Evolutionary conservation across 2,797 vertebrate species (phyloP), one percentile per base, ranked within the genome.

Genomic region (Pseudopleuronectes americanus): DNA sequence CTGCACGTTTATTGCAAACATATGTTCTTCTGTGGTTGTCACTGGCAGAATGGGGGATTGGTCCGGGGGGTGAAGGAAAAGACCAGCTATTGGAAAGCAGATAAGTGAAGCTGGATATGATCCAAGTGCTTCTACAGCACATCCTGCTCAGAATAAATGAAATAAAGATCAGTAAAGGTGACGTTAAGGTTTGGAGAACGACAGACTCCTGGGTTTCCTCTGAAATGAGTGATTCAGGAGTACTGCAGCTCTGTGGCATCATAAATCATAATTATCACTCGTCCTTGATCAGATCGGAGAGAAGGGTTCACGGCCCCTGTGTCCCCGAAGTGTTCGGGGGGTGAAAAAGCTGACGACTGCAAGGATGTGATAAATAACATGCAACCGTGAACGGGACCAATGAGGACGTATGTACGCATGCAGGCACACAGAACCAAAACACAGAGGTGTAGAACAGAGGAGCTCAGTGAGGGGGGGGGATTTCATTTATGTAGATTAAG

Each of bases 1-100:
- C 69, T 58, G 66, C 58, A 8, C 10, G 1, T 14, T 87, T 80
- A 90, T 83, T 88, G 45, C 65, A 75, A 85, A 86, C 86, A 79
- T n/a, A 53, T 86, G 84, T 60, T 56, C 70, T 54, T 54, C 84
- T 83, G 69, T 24, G 76, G 66, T 64, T 64, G 56, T 53, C 71
- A 69, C 66, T 70, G 81, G 64, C 54, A 77, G 38, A 57, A 49
- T 6, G 51, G 79, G 66, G 16, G 61, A 64, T 80, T 45, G 31
- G 55, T 65, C 21, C 57, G 47, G 21, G 58, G 33, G 33, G n/a
- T 17, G 59, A 36, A 57, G 61, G 60, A 68, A 65, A 54, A 63
- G 78, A 80, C 62, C 57, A 22, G 48, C 43, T 0, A 73, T 68
- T 64, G 77, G 52, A 72, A 84, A 63, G 73, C 26, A 33, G 28